A percentile compares a stretch with the other conserved stretches of the same genome.
Evolutionary conservation across 2,113 vertebrate genomes (phyloP).

Genomic region (Anseranas semipalmata): DNA sequence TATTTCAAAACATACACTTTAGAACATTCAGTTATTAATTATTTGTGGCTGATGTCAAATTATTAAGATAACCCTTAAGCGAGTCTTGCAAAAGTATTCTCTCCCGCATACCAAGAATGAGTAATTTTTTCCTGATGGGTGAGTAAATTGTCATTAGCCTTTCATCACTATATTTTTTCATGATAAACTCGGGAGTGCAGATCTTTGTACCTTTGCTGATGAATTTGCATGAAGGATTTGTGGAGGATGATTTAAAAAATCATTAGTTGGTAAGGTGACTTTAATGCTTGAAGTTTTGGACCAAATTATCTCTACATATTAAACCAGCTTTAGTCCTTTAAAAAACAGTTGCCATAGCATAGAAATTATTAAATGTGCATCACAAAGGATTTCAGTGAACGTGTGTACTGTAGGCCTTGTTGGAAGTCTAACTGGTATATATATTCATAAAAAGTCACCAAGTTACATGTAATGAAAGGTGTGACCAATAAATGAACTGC

Average conservation of each 20-base stretch:
- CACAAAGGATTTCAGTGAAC: background rate
- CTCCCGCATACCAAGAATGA: background rate
- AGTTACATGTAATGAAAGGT: background rate
- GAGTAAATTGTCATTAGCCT: conserved; percentile 5
- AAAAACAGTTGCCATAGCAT: background rate
- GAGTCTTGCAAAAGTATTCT: background rate
- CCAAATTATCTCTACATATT: background rate
- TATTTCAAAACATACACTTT: background rate
- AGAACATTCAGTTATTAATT: background rate
- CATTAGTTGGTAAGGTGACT: background rate
- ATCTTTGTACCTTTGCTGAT: background rate
- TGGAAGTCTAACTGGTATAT: background rate
- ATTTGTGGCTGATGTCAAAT: background rate
- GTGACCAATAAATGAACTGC: background rate
- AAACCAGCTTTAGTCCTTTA: background rate
- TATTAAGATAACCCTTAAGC: background rate
- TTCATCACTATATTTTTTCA: background rate
- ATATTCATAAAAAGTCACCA: background rate
- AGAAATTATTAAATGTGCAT: background rate
- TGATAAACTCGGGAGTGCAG: background rate
- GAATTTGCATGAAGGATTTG: background rate
- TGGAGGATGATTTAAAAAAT: background rate
- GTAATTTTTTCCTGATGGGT: background rate
- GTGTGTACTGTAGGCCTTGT: background rate
- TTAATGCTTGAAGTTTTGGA: background rate